Evolutionary conservation across 2,113 vertebrate genomes (phyloP), one percentile per base, ranked within the genome.

Genomic region (Lanius collurio): DNA sequence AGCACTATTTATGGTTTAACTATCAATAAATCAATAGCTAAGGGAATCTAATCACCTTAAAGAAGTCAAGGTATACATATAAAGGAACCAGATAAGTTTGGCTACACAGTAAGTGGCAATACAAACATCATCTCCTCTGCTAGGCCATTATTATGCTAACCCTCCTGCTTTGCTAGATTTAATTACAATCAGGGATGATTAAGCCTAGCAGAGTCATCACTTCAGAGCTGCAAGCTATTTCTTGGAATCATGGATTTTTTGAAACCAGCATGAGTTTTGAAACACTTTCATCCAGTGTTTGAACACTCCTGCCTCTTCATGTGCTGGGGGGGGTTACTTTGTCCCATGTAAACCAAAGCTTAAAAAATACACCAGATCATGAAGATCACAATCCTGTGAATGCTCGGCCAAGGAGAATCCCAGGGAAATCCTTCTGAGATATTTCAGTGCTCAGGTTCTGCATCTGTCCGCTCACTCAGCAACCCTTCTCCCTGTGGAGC

Each of bases 1-100:
- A 77, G 28, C 28, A 90, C 73, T 65, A 95, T 87, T 96, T 92
- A 96, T 79, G 83, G 60, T 97, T 97, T 97, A 97, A 94, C 89
- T 91, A 50, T 55, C 42, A 26, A 22, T 86, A 93, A 97, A 96
- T 97, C 91, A 96, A 94, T 67, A 95, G 16, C 73, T 90, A 96
- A 89, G 41, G 87, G n/a, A 95, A 96, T 95, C 95, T 95, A 91
- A 95, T 94, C 93, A 96, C 68, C 73, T 65, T 85, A 76, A 74
- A 77, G 63, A 89, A 95, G 83, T 93, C 85, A 83, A 65, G 86
- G 73, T 31, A 83, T 44, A 71, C 21, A 39, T 17, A 85, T n/a
- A 90, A 95, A 94, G 59, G 77, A 94, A 94, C 6, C 17, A 89
- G 75, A n/a, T 9, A 63, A 15, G 60, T 81, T 50, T 77, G 23